These are phyloP conservation scores for western clawed frog (Xenopus tropicalis) DNA, from an alignment of 2,113 vertebrate species.

Conservation along the genomic window DNA sequence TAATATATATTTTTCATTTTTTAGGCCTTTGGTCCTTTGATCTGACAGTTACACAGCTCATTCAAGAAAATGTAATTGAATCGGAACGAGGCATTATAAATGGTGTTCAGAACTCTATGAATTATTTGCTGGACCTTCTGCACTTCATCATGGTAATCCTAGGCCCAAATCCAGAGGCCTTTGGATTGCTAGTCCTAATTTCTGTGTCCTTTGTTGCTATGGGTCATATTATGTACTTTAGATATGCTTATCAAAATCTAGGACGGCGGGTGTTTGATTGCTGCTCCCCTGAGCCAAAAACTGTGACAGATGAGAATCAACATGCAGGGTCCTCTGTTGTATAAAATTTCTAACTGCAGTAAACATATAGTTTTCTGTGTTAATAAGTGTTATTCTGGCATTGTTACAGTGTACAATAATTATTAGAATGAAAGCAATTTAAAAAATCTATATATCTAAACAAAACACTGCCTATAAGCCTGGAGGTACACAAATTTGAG, in stretches of 20 bases:
- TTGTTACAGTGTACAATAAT: background rate
- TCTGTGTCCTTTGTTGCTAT: slow-evolving; percentile 95
- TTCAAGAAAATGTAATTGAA: slow-evolving; percentile 95
- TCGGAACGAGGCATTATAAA: slow-evolving; percentile 95
- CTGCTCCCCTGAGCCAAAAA: slow-evolving; percentile 62
- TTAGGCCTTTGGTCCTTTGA: slow-evolving; percentile 97
- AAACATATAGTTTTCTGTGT: slow-evolving; percentile 15
- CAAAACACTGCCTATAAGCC: background rate
- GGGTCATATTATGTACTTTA: slow-evolving; percentile 95
- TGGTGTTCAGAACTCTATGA: slow-evolving; percentile 98
- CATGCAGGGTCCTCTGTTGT: slow-evolving; percentile 55
- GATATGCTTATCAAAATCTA: slow-evolving; percentile 85
- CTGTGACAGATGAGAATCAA: slow-evolving; percentile 49
- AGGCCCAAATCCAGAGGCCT: slow-evolving; percentile 93
- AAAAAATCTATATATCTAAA: background rate
- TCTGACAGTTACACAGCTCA: slow-evolving; percentile 94
- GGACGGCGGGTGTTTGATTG: slow-evolving; percentile 80
- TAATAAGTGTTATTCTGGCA: background rate
- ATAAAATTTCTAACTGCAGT: slow-evolving; percentile 49
- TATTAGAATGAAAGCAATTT: no score
- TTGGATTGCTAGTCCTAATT: slow-evolving; percentile 92
- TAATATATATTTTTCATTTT: slow-evolving; percentile 22
- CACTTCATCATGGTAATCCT: slow-evolving; percentile 99
- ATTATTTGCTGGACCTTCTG: slow-evolving; percentile 95
- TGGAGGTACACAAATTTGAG: background rate